Conservation (phyloP, 35 echinoderm and acorn worm genomes). For the Anneissia japonica region DNA sequence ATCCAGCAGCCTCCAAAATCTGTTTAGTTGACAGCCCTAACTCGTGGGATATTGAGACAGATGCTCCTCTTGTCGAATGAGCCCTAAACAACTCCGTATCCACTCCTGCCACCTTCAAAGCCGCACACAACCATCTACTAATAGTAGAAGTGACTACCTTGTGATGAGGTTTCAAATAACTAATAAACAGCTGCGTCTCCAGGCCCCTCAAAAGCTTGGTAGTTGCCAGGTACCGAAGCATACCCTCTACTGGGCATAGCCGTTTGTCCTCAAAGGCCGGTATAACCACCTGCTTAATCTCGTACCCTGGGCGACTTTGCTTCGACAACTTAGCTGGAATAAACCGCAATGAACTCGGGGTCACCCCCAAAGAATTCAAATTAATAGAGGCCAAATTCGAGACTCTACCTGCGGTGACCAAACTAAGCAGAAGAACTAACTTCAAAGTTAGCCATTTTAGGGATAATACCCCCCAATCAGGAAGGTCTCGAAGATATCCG, state of each 20-base stretch:
- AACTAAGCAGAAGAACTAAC: background rate
- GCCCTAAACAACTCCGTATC: background rate
- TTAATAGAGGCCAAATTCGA: too few species aligned
- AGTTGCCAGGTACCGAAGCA: background rate
- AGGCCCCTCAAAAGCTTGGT: background rate
- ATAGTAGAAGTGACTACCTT: slow-evolving; percentile 1
- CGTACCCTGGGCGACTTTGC: too few species aligned
- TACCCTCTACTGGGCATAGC: background rate
- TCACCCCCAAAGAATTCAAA: too few species aligned
- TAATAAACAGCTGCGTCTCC: slow-evolving; percentile 19
- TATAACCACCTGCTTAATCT: too few species aligned
- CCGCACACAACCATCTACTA: slow-evolving; percentile 17
- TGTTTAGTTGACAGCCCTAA: too few species aligned
- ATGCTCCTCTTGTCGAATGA: background rate
- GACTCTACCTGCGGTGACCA: background rate
- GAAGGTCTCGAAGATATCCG: background rate
- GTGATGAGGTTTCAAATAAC: slow-evolving; percentile 11
- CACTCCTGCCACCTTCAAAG: slow-evolving; percentile 2
- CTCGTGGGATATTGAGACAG: background rate
- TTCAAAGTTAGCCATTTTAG: slow-evolving; percentile 22
- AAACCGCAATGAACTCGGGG: too few species aligned
- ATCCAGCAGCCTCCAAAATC: too few species aligned
- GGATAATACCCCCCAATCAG: background rate
- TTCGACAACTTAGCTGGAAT: too few species aligned
- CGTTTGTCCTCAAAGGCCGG: background rate